Conservation (phyloP, 2,888 invertebrate genomes). For the Agapostemon virescens region DNA sequence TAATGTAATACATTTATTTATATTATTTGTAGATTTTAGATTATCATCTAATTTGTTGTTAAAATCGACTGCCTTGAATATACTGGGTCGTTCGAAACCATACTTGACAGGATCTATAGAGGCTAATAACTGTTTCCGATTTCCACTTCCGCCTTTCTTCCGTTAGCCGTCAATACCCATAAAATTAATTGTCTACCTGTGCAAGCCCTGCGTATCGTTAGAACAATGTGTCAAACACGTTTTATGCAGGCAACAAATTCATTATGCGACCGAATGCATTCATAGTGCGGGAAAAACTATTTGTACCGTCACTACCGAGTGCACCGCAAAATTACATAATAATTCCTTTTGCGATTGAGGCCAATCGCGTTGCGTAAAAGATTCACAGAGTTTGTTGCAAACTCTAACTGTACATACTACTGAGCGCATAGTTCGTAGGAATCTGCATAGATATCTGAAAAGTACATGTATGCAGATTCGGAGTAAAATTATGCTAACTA, state of each 20-base stretch:
- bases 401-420: constrained; percentile 11
- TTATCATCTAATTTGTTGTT: neutral
- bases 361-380: constrained; percentile 64
- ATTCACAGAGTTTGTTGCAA: constrained; percentile 32
- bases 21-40: neutral
- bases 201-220: neutral
- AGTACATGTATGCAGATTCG: neutral
- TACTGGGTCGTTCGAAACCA: neutral
- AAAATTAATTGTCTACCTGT: neutral
- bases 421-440: constrained; percentile 9
- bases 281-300: constrained; percentile 40
- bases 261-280: constrained; percentile 37
- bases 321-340: constrained; percentile 67
- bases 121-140: neutral
- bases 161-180: neutral
- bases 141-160: neutral
- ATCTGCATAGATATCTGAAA: constrained; percentile 1
- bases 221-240: neutral
- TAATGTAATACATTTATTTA: too few relatives aligned
- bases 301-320: constrained; percentile 44
- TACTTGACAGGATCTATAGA: neutral
- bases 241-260: neutral
- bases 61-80: neutral
- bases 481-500: neutral
- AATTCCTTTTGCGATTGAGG: constrained; percentile 68